Percentiles rank a stretch among this genome's conserved stretches.
Conservation (phyloP, 2,113 vertebrate species). For the Lycaon pictus region DNA sequence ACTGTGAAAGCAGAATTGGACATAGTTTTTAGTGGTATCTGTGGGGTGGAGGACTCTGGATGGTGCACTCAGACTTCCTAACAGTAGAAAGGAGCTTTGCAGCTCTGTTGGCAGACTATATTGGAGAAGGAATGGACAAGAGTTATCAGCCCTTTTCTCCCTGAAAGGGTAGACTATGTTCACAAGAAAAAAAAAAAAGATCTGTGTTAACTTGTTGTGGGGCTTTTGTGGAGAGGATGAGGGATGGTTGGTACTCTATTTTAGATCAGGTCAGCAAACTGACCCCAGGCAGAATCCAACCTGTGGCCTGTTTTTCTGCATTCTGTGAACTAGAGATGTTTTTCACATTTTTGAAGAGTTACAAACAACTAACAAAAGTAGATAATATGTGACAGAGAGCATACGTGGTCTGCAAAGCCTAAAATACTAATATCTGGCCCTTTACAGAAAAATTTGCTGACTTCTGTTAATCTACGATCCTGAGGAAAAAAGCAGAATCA, state of each 20-base stretch:
- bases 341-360: constrained; percentile 21
- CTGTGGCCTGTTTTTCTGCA: background rate
- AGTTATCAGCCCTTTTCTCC: background rate
- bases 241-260: background rate
- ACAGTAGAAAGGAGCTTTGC: background rate
- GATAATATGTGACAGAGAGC: background rate
- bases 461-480: background rate
- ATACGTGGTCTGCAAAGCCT: background rate
- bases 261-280: background rate
- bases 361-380: background rate
- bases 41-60: background rate
- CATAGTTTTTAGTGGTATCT: background rate
- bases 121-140: background rate
- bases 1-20: background rate
- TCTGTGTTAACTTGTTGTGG: background rate
- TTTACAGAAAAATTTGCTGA: constrained; percentile 28
- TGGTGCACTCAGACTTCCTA: background rate
- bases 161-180: background rate
- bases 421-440: background rate
- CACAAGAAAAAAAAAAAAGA: background rate
- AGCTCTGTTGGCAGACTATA: background rate
- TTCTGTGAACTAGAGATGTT: background rate
- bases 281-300: background rate
- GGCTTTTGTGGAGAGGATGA: background rate
- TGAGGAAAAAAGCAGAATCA: background rate